These are phyloP conservation scores for Jaculus jaculus DNA, from an alignment of 2,113 vertebrate species.

Conservation along the genomic window DNA sequence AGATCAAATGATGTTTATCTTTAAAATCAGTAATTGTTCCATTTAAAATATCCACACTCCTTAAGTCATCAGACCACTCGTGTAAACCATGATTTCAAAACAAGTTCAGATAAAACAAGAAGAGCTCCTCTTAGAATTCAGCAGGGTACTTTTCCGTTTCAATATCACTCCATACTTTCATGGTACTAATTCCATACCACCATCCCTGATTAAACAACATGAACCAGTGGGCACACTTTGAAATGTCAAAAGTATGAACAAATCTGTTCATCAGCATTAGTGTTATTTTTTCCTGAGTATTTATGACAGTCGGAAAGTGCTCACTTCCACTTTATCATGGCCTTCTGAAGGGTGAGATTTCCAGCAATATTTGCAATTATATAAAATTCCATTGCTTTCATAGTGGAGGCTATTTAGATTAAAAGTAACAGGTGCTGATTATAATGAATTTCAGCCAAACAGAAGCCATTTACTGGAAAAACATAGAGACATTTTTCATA, in stretches of 20 bases:
- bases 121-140: neutral
- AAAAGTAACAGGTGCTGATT: slow-evolving; percentile 34
- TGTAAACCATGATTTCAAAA: neutral
- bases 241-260: neutral
- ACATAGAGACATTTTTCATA: neutral
- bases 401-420: slow-evolving; percentile 31
- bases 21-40: neutral
- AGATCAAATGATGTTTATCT: slow-evolving; percentile 12
- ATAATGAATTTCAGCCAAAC: slow-evolving; percentile 13
- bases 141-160: neutral
- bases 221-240: neutral
- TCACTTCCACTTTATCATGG: slow-evolving; percentile 42
- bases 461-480: slow-evolving; percentile 20
- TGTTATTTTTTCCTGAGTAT: slow-evolving; percentile 44
- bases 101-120: neutral
- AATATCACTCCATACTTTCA: neutral
- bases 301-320: neutral
- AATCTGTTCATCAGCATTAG: slow-evolving; percentile 15
- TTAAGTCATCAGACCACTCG: neutral
- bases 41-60: neutral
- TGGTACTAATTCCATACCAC: neutral
- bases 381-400: slow-evolving; percentile 24
- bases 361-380: slow-evolving; percentile 60
- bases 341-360: slow-evolving; percentile 46
- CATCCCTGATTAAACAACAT: neutral